These are phyloP conservation scores for Pegoplata infirma DNA, from an alignment of 2,888 invertebrate genomes.

Conservation along the genomic window DNA sequence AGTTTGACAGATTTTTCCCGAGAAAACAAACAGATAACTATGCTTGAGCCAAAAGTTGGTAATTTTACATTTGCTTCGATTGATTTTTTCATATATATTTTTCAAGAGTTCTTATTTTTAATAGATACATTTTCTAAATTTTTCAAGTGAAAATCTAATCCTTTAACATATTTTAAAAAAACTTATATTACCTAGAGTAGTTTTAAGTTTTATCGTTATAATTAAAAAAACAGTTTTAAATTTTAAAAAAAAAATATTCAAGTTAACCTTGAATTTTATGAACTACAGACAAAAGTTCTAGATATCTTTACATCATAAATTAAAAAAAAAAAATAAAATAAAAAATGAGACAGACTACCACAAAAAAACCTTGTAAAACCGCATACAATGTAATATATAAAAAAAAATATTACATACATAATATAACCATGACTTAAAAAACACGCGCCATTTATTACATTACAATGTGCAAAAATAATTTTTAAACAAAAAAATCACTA, in stretches of 20 bases:
- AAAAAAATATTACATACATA: constrained; percentile 31
- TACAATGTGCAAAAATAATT: constrained; percentile 1
- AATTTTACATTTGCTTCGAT: too few species aligned
- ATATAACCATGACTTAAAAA: constrained; percentile 56
- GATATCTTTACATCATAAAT: constrained; percentile 22
- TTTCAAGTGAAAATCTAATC: too few species aligned
- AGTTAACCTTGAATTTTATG: constrained; percentile 50
- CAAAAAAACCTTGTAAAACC: constrained; percentile 39
- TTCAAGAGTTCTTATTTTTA: too few species aligned
- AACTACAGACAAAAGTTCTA: constrained; percentile 46
- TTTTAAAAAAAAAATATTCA: constrained; percentile 1
- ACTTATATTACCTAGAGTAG: too few species aligned
- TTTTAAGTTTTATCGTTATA: too few species aligned
- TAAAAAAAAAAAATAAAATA: constrained; percentile 17
- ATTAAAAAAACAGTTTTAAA: background rate
- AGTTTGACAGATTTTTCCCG: too few species aligned
- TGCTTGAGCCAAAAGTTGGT: too few species aligned
- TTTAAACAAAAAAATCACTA: background rate
- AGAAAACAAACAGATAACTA: too few species aligned
- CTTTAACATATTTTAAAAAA: too few species aligned
- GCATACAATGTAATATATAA: constrained; percentile 14
- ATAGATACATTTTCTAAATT: too few species aligned
- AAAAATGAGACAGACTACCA: constrained; percentile 32
- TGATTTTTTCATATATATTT: too few species aligned
- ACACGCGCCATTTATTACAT: background rate